A percentile compares a stretch with the other conserved stretches of the same genome.
Evolutionary conservation across 2,888 invertebrate species (phyloP).

Genomic region (Elegia similella): DNA sequence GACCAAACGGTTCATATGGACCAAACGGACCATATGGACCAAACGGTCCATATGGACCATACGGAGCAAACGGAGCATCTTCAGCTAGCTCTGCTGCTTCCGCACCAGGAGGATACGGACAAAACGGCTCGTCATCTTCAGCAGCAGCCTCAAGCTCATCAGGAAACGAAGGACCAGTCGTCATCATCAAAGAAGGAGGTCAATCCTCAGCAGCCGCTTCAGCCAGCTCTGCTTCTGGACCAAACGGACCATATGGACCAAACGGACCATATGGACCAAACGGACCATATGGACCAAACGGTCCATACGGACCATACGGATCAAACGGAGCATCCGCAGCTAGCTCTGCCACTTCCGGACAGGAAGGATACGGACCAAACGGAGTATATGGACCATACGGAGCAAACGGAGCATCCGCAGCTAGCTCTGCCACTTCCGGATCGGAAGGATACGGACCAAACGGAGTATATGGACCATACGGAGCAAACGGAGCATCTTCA

Average conservation of each 20-base stretch:
- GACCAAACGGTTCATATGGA: too few relatives aligned
- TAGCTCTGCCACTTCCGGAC: too few relatives aligned
- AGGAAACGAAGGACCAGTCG: neutral
- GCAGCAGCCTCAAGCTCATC: neutral
- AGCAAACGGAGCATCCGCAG: neutral
- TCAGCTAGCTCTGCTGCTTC: neutral
- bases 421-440: too few relatives aligned
- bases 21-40: too few relatives aligned
- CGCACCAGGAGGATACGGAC: too few relatives aligned
- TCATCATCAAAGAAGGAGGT: neutral
- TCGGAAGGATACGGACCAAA: neutral
- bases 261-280: slow-evolving; percentile 4
- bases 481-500: neutral
- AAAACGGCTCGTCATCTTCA: too few relatives aligned
- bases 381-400: slow-evolving; percentile 3
- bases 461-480: neutral
- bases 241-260: slow-evolving; percentile 10
- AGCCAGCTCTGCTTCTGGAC: slow-evolving; percentile 4
- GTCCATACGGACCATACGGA: slow-evolving; percentile 18
- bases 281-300: slow-evolving; percentile 8
- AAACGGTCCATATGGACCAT: neutral
- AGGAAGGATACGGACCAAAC: neutral
- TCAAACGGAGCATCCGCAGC: too few relatives aligned
- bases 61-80: neutral
- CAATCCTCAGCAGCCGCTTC: neutral